Evolutionary conservation across 2,888 invertebrate genomes (phyloP), one percentile per base, ranked within the genome.

Genomic region (Stictocephala bisonia): DNA sequence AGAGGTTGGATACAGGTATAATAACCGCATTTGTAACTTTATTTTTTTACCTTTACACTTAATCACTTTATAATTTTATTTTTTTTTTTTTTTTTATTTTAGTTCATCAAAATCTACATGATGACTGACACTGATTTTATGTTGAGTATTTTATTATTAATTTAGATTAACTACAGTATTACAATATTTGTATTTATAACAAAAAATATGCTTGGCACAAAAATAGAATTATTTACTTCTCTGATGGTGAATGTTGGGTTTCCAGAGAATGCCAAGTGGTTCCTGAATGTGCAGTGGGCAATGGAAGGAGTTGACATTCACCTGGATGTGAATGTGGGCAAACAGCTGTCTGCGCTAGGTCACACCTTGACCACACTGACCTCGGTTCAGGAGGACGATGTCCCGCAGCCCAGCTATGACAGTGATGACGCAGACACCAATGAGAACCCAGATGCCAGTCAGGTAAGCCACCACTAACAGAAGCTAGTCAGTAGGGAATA

Each of bases 301-400:
- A 99, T 99, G 99, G 96, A 98, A 84, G 99, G 99, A 64, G 96
- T 98, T 7, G 97, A 97, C 82, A 96, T 98, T 77, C 96, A 98
- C 83, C 85, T 98, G 71, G 97, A 98, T 84, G 95, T 96, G 0
- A 96, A 94, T 83, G 96, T 99, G 50, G 99, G 99, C 68, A 97
- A 98, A 83, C 95, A 97, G 82, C 86, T 99, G 26, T 96, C 97
- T 0, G 93, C 97, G 0, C 86, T 99, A 40, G 97, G 97, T 0
- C 95, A 97, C 83, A 99, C 99, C 0, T 88, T 99, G 71, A 98
- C 99, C 0, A 95, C 96, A 89, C 86, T 99, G 53, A 96, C 97
- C 0, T 96, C 95, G 3, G 92, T 86, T 79, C 96, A 96, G 81
- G 93, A 93, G 81, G 95, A 95, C 80, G 93, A 93, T 75, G 89